Conservation (phyloP, 2,113 vertebrate species). For the Cygnus atratus region DNA sequence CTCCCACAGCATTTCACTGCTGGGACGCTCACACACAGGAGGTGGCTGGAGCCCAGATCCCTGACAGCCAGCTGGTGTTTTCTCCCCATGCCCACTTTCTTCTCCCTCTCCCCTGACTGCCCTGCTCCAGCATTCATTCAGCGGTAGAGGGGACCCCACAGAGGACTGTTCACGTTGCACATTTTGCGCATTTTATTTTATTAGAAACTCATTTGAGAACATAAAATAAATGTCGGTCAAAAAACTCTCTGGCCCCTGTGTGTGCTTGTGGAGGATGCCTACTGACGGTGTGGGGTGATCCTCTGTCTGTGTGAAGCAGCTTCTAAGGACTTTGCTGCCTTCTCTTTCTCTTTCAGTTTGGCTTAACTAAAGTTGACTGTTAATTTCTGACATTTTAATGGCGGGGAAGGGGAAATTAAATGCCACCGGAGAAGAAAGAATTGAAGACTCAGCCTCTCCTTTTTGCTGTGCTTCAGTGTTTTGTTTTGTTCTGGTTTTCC, state of each 20-base stretch:
- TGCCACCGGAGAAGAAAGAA: background rate
- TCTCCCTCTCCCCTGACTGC: background rate
- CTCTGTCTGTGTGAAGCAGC: background rate
- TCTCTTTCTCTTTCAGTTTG: slow-evolving; percentile 38
- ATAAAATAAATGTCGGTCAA: background rate
- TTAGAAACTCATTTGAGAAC: background rate
- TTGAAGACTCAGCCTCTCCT: background rate
- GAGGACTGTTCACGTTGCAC: background rate
- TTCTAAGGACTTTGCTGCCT: background rate
- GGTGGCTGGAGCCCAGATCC: background rate
- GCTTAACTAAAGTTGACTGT: background rate
- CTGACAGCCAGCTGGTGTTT: background rate
- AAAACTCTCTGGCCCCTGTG: background rate
- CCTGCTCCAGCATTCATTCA: background rate
- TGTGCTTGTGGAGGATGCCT: background rate
- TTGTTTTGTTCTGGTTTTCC: background rate
- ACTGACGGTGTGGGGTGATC: fast-evolving
- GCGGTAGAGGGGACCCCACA: background rate
- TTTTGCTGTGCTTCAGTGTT: background rate
- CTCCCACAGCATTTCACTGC: background rate
- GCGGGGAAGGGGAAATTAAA: slow-evolving; percentile 19
- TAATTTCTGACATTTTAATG: slow-evolving; percentile 6
- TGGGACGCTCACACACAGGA: background rate
- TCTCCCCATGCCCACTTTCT: background rate
- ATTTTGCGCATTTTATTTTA: slow-evolving; percentile 23